These are phyloP conservation scores for Polymixis lichenea DNA, from an alignment of 2,888 invertebrate genomes.

Conservation along the genomic window DNA sequence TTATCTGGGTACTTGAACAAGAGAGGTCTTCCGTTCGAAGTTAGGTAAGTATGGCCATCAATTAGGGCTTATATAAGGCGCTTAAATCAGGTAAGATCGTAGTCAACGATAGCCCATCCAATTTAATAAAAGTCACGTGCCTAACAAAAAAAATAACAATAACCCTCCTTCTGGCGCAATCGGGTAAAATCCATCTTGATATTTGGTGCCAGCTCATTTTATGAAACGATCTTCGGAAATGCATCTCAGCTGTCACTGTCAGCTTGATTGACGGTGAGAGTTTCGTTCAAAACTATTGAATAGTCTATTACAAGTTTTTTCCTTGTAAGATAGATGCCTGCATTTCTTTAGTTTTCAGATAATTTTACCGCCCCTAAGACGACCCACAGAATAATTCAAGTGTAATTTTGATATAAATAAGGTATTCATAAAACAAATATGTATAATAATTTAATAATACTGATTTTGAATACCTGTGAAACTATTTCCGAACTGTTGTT, in stretches of 20 bases:
- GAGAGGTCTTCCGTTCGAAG: not conserved
- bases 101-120: not conserved
- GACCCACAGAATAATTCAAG: too few species aligned
- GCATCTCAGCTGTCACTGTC: not conserved
- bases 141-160: not conserved
- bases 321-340: not conserved
- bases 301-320: not conserved
- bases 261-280: not conserved
- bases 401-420: not conserved
- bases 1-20: too few species aligned
- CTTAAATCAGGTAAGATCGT: not conserved
- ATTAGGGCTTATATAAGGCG: not conserved
- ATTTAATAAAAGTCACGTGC: not conserved
- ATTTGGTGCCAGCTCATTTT: not conserved
- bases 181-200: too few species aligned
- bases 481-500: slow-evolving; percentile 22
- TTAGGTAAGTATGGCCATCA: not conserved
- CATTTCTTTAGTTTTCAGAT: too few species aligned
- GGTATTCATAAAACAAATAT: not conserved
- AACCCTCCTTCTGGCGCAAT: too few species aligned
- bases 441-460: too few species aligned
- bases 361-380: too few species aligned
- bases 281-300: slow-evolving; percentile 24
- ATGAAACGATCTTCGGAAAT: slow-evolving; percentile 19
- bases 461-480: not conserved